phyloP scores from a whole-genome alignment of 2,113 vertebrate species.

The Cyprinodon variegatus region DNA sequence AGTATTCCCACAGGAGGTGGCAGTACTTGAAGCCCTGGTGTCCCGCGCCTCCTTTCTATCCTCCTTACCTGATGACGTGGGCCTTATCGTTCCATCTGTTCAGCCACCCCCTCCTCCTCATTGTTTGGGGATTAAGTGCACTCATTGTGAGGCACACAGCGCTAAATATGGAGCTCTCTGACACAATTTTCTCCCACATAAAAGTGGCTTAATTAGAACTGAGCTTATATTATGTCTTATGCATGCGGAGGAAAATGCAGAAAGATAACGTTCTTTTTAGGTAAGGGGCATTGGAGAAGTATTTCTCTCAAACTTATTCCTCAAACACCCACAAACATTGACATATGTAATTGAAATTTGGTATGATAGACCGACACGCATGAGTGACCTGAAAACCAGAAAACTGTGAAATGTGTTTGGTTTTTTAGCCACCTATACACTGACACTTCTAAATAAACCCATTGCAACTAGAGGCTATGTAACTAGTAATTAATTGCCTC shows the following conservation, averaged over 20 bases:
- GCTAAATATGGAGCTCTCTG: conserved; percentile 18
- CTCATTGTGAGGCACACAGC: conserved; percentile 15
- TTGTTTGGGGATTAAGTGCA: conserved; percentile 55
- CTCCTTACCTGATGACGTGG: conserved; percentile 48
- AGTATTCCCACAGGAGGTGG: conserved; percentile 70
- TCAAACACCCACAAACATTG: no score
- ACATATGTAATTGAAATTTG: neutral
- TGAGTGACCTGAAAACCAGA: neutral
- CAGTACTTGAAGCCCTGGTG: conserved; percentile 24
- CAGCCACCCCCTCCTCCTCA: conserved; percentile 26
- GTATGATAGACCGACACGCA: neutral
- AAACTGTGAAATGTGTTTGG: neutral
- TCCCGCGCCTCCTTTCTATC: conserved; percentile 46
- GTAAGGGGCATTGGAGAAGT: neutral
- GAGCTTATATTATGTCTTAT: conserved; percentile 20
- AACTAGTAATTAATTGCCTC: no score
- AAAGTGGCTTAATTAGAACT: conserved; percentile 2
- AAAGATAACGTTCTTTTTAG: neutral
- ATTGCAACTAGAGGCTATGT: neutral
- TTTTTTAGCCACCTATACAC: neutral
- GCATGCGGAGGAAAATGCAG: neutral
- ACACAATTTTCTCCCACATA: conserved; percentile 8
- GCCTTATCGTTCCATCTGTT: conserved; percentile 67
- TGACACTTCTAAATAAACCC: no score
- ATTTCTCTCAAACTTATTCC: neutral